Base-by-base conservation (phyloP, 2,797 vertebrate species). In the Anabas testudineus region DNA sequence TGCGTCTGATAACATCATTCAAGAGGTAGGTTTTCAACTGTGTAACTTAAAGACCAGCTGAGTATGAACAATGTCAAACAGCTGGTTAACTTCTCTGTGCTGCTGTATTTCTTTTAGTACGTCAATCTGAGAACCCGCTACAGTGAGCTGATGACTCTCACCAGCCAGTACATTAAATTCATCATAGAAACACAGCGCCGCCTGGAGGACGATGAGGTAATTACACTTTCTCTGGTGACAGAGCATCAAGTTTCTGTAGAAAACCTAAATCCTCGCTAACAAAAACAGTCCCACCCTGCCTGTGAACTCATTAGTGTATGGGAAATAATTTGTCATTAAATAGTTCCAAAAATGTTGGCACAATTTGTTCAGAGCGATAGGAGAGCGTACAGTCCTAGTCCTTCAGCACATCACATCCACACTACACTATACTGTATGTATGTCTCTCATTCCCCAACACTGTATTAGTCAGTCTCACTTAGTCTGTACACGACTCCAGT, bases 141-240 rank as follows among this genome's bases (percentile, higher is more conserved):
- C 93, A 98, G 96, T 0, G 97, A 99, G 84, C 94, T 98, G 87
- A 93, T 95, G 89, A 98, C 96, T 0, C 94, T 98, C 63, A 97
- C 93, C 7, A 96, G 92, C 78, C 97, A 99, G 87, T 98, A 97
- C 90, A 94, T 99, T 68, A 96, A 93, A 78, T 98, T 98, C 90
- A 97, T 99, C 89, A 92, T 85, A 0, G 95, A 97, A 49, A 94
- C 95, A 0, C 92, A 96, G 80, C 92, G 94, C 58, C 95, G 96
- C 74, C 93, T 98, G 88, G 94, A 97, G 86, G 93, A 95, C 0
- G 97, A 99, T 8, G 95, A 97, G 97, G 97, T 98, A 95, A 85
- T 52, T n/a, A 51, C 80, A 71, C 46, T 3, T 26, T 22, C 5
- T 4, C 5, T 30, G n/a, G 30, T 2, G 9, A 49, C 2, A 34